Conservation (phyloP, 2,113 vertebrate species). For the Arothron firmamentum region DNA sequence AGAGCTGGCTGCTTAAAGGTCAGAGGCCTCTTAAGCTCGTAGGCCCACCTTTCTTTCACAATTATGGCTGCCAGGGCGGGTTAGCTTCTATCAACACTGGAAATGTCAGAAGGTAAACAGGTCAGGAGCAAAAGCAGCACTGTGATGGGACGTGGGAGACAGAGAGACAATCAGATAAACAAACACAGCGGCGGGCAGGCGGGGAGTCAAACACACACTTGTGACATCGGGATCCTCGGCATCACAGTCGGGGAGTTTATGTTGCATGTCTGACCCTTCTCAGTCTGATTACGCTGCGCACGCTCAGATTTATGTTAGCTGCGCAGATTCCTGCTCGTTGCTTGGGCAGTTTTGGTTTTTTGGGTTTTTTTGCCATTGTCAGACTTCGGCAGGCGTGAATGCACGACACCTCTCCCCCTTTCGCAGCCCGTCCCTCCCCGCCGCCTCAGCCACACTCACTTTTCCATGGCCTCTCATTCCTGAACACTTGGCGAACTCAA, state of each 20-base stretch:
- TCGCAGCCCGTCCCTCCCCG: constrained; percentile 37
- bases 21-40: constrained; percentile 46
- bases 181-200: constrained; percentile 29
- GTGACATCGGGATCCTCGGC: constrained; percentile 56
- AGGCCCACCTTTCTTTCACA: constrained; percentile 50
- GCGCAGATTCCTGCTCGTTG: constrained; percentile 57
- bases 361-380: constrained; percentile 29
- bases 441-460: constrained; percentile 57
- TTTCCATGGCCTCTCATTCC: constrained; percentile 72
- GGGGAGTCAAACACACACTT: constrained; percentile 34
- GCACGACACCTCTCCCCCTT: constrained; percentile 13
- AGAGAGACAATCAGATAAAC: constrained; percentile 31
- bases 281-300: constrained; percentile 63
- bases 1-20: constrained; percentile 32
- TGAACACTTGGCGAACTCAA: constrained; percentile 57
- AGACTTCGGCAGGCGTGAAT: constrained; percentile 18
- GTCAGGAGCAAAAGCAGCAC: constrained; percentile 30
- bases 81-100: constrained; percentile 39
- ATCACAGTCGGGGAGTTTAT: constrained; percentile 49
- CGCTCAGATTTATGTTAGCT: constrained; percentile 61
- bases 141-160: constrained; percentile 37
- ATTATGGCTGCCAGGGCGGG: constrained; percentile 38
- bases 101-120: constrained; percentile 58
- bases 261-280: constrained; percentile 51
- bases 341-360: constrained; percentile 56